Base-by-base conservation (phyloP, 2,797 vertebrate species). In the Xiphophorus birchmanni region DNA sequence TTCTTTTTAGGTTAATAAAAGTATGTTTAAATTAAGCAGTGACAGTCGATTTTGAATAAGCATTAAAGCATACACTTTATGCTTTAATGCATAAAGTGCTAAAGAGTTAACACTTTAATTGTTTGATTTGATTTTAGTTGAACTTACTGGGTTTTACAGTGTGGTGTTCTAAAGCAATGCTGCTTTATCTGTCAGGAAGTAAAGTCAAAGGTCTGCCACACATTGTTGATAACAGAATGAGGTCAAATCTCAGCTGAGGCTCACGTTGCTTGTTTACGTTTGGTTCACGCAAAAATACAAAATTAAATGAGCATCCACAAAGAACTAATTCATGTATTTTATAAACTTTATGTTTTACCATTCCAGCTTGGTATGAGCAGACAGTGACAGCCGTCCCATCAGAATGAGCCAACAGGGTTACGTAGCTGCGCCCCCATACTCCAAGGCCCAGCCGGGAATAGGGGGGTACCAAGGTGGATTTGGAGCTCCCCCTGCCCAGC, bases 361-460 rank as follows among this genome's bases (percentile, higher is more conserved):
- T 56, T 81, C 76, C 80, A 45, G 84, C 82, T 86, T 95, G 95
- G 94, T 88, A 96, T 96, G 95, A 96, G 87, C 90, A 92, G 87
- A 83, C 78, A 71, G 73, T 94, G 78, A 91, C 80, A 54, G 23
- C 48, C 26, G 54, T 85, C 80, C 21, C 67, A 63, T 52, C 82
- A 91, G 77, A 84, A 99, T 99, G 99, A 99, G 97, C 95, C 98
- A 99, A 91, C 98, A 98, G 92, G 97, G 98, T 92, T 99, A 97
- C 91, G 97, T 98, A 80, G 96, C 97, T 81, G 86, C 98, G 77
- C 97, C 99, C 78, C 96, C 97, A 0, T 99, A 97, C 93, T 98
- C 98, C 75, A 97, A 99, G 69, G 93, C 97, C 74, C 98, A 98
- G 89, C 92, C 97, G 9, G 97, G 97, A 91, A 96, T 98, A 86